A percentile compares a stretch with the other conserved stretches of the same genome.
These are phyloP conservation scores for Steatornis caripensis DNA, from an alignment of 2,113 vertebrate genomes.

Conservation along the genomic window DNA sequence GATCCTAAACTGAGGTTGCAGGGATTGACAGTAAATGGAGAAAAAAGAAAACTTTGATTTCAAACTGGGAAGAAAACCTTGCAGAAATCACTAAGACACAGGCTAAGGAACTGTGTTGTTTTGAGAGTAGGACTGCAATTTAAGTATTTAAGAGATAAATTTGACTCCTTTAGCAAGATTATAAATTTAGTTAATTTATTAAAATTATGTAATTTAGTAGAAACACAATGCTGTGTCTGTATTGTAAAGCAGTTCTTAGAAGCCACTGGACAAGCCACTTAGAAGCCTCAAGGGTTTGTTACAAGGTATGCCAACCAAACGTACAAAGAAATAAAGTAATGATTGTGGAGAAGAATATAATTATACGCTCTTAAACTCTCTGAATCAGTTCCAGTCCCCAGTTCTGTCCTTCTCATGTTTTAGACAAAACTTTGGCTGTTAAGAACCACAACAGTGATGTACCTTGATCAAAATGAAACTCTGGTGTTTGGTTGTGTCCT, in stretches of 20 bases:
- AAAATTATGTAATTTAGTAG: background rate
- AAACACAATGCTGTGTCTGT: background rate
- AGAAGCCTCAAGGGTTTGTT: background rate
- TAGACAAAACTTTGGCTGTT: background rate
- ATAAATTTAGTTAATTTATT: too few species aligned
- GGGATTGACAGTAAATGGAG: background rate
- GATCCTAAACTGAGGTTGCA: background rate
- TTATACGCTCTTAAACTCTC: background rate
- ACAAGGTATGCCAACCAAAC: background rate
- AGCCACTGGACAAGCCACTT: background rate
- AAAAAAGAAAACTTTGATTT: background rate
- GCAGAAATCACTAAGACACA: background rate
- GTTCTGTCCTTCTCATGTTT: background rate
- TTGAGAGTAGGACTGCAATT: background rate
- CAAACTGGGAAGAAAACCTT: background rate
- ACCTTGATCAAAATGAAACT: background rate
- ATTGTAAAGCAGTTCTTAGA: background rate
- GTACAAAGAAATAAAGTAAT: background rate
- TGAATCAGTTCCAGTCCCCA: background rate
- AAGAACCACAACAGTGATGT: background rate
- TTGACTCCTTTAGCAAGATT: background rate
- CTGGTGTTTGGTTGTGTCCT: background rate
- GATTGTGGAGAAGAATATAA: background rate
- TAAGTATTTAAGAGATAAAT: background rate
- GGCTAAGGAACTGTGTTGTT: background rate